Conservation (phyloP, 2,797 vertebrate species). For the Gymnocypris eckloni region DNA sequence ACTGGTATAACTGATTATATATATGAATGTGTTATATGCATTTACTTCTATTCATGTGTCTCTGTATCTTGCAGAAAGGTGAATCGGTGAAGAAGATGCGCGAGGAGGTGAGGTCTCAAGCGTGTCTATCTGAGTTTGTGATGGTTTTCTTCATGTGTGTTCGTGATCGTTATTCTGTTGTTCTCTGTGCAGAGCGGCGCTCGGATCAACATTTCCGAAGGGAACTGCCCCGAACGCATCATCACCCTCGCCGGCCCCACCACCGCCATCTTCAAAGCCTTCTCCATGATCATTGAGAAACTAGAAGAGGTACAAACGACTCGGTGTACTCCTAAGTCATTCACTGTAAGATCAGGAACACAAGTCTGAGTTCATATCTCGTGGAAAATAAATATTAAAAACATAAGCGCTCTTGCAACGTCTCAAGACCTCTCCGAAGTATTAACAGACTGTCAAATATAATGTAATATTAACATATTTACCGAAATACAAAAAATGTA, state of each 20-base stretch:
- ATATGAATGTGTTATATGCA: background rate
- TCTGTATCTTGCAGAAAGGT: constrained; percentile 84
- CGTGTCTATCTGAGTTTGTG: background rate
- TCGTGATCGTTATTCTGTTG: background rate
- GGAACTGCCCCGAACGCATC: constrained; percentile 97
- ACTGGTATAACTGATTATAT: background rate
- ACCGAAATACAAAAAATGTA: too few species aligned
- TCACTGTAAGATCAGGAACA: background rate
- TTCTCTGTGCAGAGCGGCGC: constrained; percentile 86
- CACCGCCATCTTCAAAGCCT: constrained; percentile 98
- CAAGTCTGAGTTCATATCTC: background rate
- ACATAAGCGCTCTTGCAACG: background rate
- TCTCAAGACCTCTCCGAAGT: background rate
- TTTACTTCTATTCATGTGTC: background rate
- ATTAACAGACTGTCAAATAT: background rate
- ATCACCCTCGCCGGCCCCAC: constrained; percentile 97
- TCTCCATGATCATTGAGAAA: constrained; percentile 99
- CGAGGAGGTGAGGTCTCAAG: constrained; percentile 86
- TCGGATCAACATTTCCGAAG: constrained; percentile 98
- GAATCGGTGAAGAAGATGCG: constrained; percentile 99
- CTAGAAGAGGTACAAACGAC: constrained; percentile 86
- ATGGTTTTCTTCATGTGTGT: background rate
- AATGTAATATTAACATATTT: background rate
- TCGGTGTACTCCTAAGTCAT: background rate
- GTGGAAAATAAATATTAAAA: background rate